Conservation (phyloP, 1,140 invertebrate genomes). For the Cheumatopsyche charites region DNA sequence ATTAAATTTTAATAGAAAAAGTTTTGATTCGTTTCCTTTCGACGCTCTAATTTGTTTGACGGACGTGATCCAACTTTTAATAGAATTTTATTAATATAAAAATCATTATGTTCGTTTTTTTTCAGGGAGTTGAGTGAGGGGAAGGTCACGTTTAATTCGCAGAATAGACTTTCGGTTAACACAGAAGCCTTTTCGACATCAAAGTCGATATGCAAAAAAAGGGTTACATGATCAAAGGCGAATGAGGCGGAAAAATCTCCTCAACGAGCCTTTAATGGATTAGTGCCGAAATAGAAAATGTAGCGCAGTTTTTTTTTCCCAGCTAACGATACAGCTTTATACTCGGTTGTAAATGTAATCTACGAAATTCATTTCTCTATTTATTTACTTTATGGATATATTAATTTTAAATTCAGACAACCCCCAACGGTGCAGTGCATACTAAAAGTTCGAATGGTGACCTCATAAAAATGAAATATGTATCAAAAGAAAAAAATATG, state of each 20-base stretch:
- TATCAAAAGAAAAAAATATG: not conserved
- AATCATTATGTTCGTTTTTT: too few species aligned
- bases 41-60: too few species aligned
- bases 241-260: conserved; percentile 24
- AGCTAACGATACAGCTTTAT: too few species aligned
- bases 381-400: not conserved
- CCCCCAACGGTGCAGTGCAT: conserved; percentile 8
- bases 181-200: conserved; percentile 28
- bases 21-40: too few species aligned
- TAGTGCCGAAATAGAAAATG: conserved; percentile 3
- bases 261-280: conserved; percentile 17
- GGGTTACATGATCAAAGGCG: conserved; percentile 1
- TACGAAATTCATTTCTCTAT: too few species aligned
- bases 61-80: too few species aligned
- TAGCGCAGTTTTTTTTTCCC: too few species aligned
- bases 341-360: too few species aligned
- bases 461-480: conserved; percentile 18
- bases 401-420: conserved; percentile 22
- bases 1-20: too few species aligned
- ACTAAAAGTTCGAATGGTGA: not conserved
- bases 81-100: too few species aligned
- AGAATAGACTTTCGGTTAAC: conserved; percentile 1
- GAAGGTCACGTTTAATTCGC: conserved; percentile 4
- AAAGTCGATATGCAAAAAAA: conserved; percentile 24
- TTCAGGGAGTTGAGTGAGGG: not conserved